Conservation (phyloP, 1,140 invertebrate species). For the Meloidogyne hapla region DNA sequence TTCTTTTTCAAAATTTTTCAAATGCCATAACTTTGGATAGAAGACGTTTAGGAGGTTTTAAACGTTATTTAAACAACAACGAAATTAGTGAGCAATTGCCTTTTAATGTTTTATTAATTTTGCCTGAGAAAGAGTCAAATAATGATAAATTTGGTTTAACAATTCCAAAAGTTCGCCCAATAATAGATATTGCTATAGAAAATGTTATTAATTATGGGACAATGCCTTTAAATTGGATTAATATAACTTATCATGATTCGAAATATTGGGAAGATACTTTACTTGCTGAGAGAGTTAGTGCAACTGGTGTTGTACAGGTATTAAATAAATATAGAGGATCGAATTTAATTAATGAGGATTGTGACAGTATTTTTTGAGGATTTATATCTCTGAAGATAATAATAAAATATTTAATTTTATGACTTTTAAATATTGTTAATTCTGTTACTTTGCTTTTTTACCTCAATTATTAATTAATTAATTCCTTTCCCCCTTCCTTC, state of each 20-base stretch:
- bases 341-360: no score
- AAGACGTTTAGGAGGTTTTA: not conserved
- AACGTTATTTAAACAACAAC: slow-evolving; percentile 4
- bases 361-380: no score
- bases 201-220: slow-evolving; percentile 45
- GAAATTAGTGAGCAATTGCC: slow-evolving; percentile 36
- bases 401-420: no score
- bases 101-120: slow-evolving; percentile 55
- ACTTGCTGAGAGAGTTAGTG: slow-evolving; percentile 48
- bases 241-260: slow-evolving; percentile 56
- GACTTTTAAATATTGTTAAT: no score
- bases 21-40: not conserved
- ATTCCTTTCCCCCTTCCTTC: no score
- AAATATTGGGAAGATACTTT: slow-evolving; percentile 55
- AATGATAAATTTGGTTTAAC: slow-evolving; percentile 63
- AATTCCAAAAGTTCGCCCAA: slow-evolving; percentile 53
- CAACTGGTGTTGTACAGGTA: slow-evolving; percentile 36
- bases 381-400: no score
- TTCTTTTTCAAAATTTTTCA: not conserved
- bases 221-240: slow-evolving; percentile 55
- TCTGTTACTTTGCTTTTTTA: no score
- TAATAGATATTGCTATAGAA: slow-evolving; percentile 62
- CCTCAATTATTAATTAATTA: no score
- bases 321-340: slow-evolving; percentile 15
- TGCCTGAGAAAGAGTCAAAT: slow-evolving; percentile 51